Evolutionary conservation across 2,113 vertebrate genomes (phyloP).

Genomic region (Mobula birostris): DNA sequence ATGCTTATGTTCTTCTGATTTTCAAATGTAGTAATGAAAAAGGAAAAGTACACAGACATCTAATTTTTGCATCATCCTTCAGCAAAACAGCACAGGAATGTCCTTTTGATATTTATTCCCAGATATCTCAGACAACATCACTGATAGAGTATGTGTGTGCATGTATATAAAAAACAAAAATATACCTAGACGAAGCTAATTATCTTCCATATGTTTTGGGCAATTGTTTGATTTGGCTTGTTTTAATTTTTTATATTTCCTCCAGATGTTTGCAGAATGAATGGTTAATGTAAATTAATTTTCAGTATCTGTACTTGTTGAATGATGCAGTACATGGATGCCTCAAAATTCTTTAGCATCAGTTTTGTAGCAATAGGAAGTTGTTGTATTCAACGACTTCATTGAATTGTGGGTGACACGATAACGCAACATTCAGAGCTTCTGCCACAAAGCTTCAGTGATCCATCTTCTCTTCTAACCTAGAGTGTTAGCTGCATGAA

Average conservation of each 20-base stretch:
- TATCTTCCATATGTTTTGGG: background rate
- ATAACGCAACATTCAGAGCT: no score
- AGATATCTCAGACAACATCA: background rate
- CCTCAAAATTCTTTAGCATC: no score
- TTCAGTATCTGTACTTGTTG: background rate
- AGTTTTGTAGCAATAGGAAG: no score
- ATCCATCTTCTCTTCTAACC: no score
- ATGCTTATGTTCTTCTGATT: background rate
- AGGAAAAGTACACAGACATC: background rate
- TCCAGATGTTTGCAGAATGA: background rate
- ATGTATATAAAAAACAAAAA: background rate
- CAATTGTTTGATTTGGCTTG: background rate
- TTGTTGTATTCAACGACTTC: no score
- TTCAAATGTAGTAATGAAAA: background rate
- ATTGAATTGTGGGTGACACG: no score
- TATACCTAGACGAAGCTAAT: background rate
- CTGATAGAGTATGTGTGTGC: no score
- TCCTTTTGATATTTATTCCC: background rate
- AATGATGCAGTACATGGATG: background rate
- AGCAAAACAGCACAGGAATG: background rate
- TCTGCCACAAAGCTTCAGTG: no score
- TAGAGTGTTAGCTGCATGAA: no score
- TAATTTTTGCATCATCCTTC: background rate
- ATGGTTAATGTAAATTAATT: background rate
- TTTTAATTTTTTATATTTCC: background rate